phyloP scores from a whole-genome alignment of 2,797 vertebrate species.

The Gastrophryne carolinensis region DNA sequence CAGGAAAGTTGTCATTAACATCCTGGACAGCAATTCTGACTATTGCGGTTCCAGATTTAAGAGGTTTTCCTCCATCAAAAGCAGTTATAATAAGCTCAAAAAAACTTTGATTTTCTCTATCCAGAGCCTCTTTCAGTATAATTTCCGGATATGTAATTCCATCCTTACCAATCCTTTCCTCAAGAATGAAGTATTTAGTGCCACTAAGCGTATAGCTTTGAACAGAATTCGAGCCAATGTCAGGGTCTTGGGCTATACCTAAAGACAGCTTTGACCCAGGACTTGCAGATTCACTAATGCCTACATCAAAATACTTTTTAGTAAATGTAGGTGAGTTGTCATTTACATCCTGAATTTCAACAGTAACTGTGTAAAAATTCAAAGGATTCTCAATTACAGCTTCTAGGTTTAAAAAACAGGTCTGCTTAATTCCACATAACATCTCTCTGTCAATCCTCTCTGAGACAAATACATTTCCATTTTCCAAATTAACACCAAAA shows the following conservation, averaged over 20 bases:
- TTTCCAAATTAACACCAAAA: slow-evolving; percentile 68
- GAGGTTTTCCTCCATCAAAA: slow-evolving; percentile 85
- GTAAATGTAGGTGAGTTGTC: slow-evolving; percentile 91
- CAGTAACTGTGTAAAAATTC: slow-evolving; percentile 36
- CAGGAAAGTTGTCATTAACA: slow-evolving; percentile 89
- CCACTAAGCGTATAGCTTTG: slow-evolving; percentile 82
- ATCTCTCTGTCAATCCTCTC: slow-evolving; percentile 48
- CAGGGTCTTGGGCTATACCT: slow-evolving; percentile 89
- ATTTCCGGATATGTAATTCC: slow-evolving; percentile 90
- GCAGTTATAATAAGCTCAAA: slow-evolving; percentile 87
- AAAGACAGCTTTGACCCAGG: slow-evolving; percentile 84
- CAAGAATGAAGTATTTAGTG: slow-evolving; percentile 74
- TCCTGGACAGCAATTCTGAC: slow-evolving; percentile 84
- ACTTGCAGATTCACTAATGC: slow-evolving; percentile 84
- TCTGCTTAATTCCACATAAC: slow-evolving; percentile 7
- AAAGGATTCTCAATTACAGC: slow-evolving; percentile 45
- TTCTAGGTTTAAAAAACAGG: slow-evolving; percentile 43
- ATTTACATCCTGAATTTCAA: slow-evolving; percentile 87
- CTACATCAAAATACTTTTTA: slow-evolving; percentile 76
- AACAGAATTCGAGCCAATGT: slow-evolving; percentile 89
- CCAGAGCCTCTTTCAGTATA: slow-evolving; percentile 82
- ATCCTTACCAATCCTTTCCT: slow-evolving; percentile 66
- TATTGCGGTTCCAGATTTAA: slow-evolving; percentile 81
- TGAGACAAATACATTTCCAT: slow-evolving; percentile 49
- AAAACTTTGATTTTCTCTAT: slow-evolving; percentile 82